Percentiles rank a stretch among this genome's conserved stretches.
Evolutionary conservation across 2,113 vertebrate species (phyloP).

Genomic region (Chaetorhynchus papuensis): DNA sequence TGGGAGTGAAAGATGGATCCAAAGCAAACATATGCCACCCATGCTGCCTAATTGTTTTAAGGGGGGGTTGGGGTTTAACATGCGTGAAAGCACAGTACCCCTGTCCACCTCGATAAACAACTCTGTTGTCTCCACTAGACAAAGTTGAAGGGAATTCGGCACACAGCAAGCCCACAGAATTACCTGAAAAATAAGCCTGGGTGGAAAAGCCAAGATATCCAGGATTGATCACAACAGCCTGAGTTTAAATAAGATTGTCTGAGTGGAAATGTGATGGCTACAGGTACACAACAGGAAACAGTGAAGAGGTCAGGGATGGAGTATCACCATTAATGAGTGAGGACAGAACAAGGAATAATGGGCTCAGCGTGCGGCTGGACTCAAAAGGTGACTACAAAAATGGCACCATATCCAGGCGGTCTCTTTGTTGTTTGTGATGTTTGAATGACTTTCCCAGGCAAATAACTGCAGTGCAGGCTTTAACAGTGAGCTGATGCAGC

Average conservation of each 20-base stretch:
- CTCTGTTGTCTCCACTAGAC: background rate
- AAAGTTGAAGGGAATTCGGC: background rate
- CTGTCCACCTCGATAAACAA: background rate
- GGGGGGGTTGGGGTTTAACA: background rate
- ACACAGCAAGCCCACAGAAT: background rate
- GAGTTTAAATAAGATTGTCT: background rate
- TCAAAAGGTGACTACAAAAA: background rate
- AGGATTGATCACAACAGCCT: background rate
- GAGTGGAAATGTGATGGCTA: rapidly evolving
- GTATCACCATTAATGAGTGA: background rate
- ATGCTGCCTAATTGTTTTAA: background rate
- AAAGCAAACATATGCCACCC: background rate
- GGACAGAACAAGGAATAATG: background rate
- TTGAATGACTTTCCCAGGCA: background rate
- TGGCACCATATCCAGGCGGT: background rate
- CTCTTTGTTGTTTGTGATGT: background rate
- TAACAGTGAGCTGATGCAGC: background rate
- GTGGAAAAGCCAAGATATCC: background rate
- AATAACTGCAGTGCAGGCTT: background rate
- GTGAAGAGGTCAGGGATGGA: background rate
- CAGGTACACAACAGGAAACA: background rate
- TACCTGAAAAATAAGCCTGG: background rate
- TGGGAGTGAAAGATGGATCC: background rate
- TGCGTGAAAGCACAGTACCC: background rate
- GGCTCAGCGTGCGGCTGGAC: background rate